Evolutionary conservation across 2,888 invertebrate species (phyloP), one percentile per base, ranked within the genome.

Genomic region (Hirtodrosophila cameraria): DNA sequence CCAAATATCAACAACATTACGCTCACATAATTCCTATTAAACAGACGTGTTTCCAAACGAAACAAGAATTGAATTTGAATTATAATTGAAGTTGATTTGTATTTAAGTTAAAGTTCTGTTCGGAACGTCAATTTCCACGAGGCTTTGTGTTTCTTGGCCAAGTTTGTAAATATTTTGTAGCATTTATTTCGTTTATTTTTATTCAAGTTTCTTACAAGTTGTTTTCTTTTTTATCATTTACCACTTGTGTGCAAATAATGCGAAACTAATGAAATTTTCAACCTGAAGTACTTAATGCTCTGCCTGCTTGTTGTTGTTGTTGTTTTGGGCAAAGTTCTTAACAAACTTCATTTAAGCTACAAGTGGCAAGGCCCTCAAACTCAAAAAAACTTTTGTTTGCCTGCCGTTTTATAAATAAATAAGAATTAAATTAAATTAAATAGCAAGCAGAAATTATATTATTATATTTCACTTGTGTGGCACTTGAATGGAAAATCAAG

Each of bases 201-300:
- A 53, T 60, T 57, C 35, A 31, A 20, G 25, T 38, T 52, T 45
- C 39, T 18, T 13, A 50, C 25, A 36, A 48, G 39, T 52, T 55
- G 50, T 42, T 55, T 38, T 49, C 33, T 45, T 52, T 55, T 54
- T 42, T 55, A 42, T 49, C 33, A 42, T 62, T 62, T 62, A 53
- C 42, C 57, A 53, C 75, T 77, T 66, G 65, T 67, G 69, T 67
- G 71, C 54, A 62, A 68, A 80, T 79, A 80, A 80, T 80, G 68
- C 43, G 67, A 70, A 84, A 84, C 84, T 84, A 81, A 84, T 86
- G 84, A 86, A 83, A 84, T 84, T 86, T 70, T 59, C 70, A 78
- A 83, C 78, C 85, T 78, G 81, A 75, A 81, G 74, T 70, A 72
- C 63, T 67, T 61, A 66, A 38, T 57, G 49, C 46, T 46, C 53